A percentile compares a stretch with the other conserved stretches of the same genome.
Evolutionary conservation across 1,140 invertebrate species (phyloP).

Genomic region (Diprion similis): DNA sequence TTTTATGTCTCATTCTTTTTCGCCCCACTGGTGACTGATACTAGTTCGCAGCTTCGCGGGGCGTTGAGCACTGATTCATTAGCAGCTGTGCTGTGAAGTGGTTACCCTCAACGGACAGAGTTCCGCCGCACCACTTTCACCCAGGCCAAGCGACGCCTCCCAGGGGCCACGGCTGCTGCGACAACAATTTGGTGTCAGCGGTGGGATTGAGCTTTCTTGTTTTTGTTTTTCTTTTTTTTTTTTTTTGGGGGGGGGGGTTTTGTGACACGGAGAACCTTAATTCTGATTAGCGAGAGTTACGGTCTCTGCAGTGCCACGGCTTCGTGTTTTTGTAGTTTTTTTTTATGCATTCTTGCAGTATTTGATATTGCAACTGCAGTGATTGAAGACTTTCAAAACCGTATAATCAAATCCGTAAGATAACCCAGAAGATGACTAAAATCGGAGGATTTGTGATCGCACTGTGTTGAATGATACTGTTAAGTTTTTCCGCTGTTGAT

Average conservation of each 20-base stretch:
- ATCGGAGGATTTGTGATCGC: too few relatives aligned
- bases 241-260: too few relatives aligned
- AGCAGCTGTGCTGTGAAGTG: conserved; percentile 14
- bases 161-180: background rate
- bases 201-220: background rate
- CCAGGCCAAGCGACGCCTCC: too few relatives aligned
- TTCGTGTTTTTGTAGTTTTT: too few relatives aligned
- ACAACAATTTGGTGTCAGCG: conserved; percentile 1
- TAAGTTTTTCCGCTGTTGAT: background rate
- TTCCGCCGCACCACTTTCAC: background rate
- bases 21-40: background rate
- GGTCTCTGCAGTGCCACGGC: too few relatives aligned
- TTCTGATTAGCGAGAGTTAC: background rate
- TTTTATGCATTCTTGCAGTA: too few relatives aligned
- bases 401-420: too few relatives aligned
- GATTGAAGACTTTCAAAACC: too few relatives aligned
- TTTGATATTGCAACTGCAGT: too few relatives aligned
- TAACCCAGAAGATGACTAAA: too few relatives aligned
- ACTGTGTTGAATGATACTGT: too few relatives aligned
- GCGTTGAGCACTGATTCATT: conserved; percentile 12
- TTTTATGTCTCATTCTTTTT: background rate
- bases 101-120: background rate
- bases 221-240: background rate
- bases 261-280: background rate
- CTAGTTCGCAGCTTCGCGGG: conserved; percentile 2